Conservation (phyloP, 2,797 vertebrate species). For the Clarias laeviceps region DNA sequence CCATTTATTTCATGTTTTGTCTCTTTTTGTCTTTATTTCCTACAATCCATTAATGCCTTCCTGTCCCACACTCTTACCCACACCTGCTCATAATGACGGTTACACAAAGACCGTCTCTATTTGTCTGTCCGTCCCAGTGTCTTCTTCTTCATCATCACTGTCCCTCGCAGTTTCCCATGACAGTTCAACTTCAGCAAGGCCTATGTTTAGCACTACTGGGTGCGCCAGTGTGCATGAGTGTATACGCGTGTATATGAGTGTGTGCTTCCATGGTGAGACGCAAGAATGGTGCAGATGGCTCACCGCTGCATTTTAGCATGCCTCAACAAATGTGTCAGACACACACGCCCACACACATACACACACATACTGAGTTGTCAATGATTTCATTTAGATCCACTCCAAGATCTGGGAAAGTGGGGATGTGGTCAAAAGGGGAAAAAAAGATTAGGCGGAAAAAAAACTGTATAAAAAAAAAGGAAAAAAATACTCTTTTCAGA, state of each 20-base stretch:
- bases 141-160: constrained; percentile 35
- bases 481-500: constrained; percentile 14
- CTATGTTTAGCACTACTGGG: constrained; percentile 41
- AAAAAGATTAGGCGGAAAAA: not conserved
- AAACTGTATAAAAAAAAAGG: not conserved
- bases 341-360: not conserved
- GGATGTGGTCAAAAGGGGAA: constrained; percentile 3
- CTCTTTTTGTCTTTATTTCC: constrained; percentile 15
- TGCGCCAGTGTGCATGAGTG: constrained; percentile 1
- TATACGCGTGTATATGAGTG: constrained; percentile 18
- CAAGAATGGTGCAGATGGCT: constrained; percentile 30
- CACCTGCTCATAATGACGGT: constrained; percentile 45
- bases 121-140: constrained; percentile 24
- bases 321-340: constrained; percentile 39
- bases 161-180: constrained; percentile 44
- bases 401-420: not conserved
- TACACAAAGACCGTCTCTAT: constrained; percentile 48
- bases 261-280: constrained; percentile 25
- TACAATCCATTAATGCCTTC: constrained; percentile 7
- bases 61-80: constrained; percentile 22
- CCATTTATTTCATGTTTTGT: not conserved
- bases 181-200: constrained; percentile 48
- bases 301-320: constrained; percentile 35
- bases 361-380: not conserved
- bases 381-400: constrained; percentile 2